Percentiles rank a stretch among this genome's conserved stretches.
phyloP scores from a whole-genome alignment of 2,797 vertebrate genomes.

The Sebastes itinus region DNA sequence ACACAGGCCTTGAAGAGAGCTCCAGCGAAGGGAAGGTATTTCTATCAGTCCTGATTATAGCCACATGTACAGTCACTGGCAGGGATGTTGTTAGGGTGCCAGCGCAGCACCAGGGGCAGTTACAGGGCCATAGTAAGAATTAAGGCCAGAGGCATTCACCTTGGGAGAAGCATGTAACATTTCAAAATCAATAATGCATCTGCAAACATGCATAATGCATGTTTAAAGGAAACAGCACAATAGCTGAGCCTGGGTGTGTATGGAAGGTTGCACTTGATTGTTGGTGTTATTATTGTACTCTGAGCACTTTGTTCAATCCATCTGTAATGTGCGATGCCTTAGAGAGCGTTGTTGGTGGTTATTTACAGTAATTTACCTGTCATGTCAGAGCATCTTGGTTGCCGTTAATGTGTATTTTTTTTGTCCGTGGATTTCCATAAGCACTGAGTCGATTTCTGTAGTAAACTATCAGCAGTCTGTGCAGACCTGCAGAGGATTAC shows the following conservation, averaged over 20 bases:
- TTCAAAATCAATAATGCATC: slow-evolving; percentile 36
- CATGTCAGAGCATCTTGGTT: slow-evolving; percentile 11
- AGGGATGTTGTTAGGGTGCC: not conserved
- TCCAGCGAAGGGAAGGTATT: slow-evolving; percentile 8
- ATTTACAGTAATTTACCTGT: slow-evolving; percentile 22
- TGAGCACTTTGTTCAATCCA: slow-evolving; percentile 30
- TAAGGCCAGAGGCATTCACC: not conserved
- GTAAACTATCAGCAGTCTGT: not conserved
- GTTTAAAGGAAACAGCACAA: slow-evolving; percentile 1
- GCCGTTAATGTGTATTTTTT: not conserved
- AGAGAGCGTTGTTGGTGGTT: not conserved
- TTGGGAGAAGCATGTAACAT: not conserved
- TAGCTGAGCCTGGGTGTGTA: not conserved
- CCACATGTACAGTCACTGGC: slow-evolving; percentile 11
- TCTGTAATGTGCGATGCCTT: not conserved
- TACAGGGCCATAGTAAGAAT: not conserved
- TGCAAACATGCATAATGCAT: slow-evolving; percentile 22
- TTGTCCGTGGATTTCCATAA: not conserved
- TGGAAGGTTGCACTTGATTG: slow-evolving; percentile 21
- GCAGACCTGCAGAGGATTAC: slow-evolving; percentile 23
- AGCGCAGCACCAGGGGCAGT: slow-evolving; percentile 3
- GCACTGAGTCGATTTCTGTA: not conserved
- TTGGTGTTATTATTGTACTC: slow-evolving; percentile 19
- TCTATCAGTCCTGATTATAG: slow-evolving; percentile 32
- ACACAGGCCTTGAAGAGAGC: slow-evolving; percentile 18